A percentile compares a stretch with the other conserved stretches of the same genome.
Conservation (phyloP, 1,140 invertebrate species). For the Xylocopa sonorina region DNA sequence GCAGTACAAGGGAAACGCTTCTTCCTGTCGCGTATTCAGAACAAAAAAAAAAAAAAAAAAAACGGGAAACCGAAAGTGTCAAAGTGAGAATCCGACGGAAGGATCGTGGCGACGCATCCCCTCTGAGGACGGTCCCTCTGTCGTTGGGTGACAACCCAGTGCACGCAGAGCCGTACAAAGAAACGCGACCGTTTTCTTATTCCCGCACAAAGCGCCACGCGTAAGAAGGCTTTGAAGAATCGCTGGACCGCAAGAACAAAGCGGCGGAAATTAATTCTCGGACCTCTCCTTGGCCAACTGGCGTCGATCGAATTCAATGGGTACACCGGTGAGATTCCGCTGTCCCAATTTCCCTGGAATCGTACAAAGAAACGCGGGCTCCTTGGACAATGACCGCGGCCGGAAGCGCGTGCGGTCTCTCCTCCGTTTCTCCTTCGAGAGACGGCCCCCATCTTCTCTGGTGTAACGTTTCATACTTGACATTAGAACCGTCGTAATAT, state of each 20-base stretch:
- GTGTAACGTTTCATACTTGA: constrained; percentile 66
- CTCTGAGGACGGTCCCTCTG: background rate
- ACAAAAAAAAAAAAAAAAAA: background rate
- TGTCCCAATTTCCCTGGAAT: background rate
- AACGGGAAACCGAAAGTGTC: background rate
- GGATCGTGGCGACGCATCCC: background rate
- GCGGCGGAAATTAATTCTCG: constrained; percentile 34
- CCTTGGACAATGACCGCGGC: constrained; percentile 13
- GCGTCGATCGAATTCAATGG: constrained; percentile 8
- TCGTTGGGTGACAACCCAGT: too few species aligned
- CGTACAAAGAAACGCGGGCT: constrained; percentile 6
- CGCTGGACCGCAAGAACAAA: constrained; percentile 18
- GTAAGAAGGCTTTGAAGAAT: constrained; percentile 22
- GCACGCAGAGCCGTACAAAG: background rate
- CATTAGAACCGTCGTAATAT: constrained; percentile 53
- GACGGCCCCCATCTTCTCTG: constrained; percentile 5
- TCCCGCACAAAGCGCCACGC: background rate
- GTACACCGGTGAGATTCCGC: background rate
- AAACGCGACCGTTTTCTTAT: constrained; percentile 18
- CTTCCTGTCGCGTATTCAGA: background rate
- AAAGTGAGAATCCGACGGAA: background rate
- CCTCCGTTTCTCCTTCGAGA: constrained; percentile 22
- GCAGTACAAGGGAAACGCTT: background rate
- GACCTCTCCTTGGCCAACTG: background rate
- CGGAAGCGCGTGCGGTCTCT: constrained; percentile 35